These are phyloP conservation scores for Poeciliopsis presidionis DNA, from an alignment of 2,797 vertebrate species.

Conservation along the genomic window DNA sequence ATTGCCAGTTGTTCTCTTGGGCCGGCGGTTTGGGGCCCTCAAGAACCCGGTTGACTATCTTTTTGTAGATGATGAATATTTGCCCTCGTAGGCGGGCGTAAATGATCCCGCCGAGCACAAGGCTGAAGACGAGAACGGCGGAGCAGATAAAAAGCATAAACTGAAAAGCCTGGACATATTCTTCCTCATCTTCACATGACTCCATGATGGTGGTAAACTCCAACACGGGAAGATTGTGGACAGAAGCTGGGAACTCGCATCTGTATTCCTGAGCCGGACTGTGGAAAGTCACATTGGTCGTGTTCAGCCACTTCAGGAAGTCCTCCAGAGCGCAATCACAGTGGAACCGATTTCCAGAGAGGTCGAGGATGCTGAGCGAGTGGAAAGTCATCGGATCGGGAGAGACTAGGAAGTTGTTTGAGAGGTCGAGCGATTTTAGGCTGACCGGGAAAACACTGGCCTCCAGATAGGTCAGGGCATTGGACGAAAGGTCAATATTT, in stretches of 20 bases:
- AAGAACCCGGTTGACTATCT: conserved; percentile 55
- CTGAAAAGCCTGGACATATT: conserved; percentile 56
- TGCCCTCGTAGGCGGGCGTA: conserved; percentile 76
- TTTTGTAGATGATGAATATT: conserved; percentile 85
- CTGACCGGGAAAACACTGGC: conserved; percentile 77
- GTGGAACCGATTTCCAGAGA: conserved; percentile 81
- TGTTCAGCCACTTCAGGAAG: conserved; percentile 84
- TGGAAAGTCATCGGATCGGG: conserved; percentile 80
- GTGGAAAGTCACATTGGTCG: conserved; percentile 73
- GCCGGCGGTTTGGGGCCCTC: conserved; percentile 30
- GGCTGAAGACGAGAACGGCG: conserved; percentile 27
- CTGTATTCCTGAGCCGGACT: conserved; percentile 60
- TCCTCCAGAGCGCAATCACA: conserved; percentile 83
- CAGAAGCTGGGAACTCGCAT: conserved; percentile 80
- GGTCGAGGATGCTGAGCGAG: conserved; percentile 71
- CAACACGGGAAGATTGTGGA: conserved; percentile 68
- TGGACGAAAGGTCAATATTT: conserved; percentile 81
- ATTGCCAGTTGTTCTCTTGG: conserved; percentile 57
- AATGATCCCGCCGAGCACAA: conserved; percentile 51
- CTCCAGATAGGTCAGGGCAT: conserved; percentile 80
- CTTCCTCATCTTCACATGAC: conserved; percentile 77
- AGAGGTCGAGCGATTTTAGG: conserved; percentile 78
- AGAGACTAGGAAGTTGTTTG: conserved; percentile 81
- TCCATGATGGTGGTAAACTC: conserved; percentile 32
- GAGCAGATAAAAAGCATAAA: conserved; percentile 78